phyloP scores from a whole-genome alignment of 2,113 vertebrate genomes.

The Ramphastos sulfuratus region DNA sequence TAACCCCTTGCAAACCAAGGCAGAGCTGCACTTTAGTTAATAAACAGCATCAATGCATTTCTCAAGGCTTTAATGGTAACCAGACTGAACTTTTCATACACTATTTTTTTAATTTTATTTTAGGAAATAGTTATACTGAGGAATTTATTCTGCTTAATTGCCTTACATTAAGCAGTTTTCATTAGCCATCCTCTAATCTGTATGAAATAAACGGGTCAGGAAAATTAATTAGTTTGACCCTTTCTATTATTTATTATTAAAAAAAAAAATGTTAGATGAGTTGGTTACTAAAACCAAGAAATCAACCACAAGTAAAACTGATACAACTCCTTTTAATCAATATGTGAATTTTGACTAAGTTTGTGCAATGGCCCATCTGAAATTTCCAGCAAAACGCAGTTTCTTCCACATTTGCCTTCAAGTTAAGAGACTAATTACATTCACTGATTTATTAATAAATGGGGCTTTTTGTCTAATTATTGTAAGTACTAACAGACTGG shows the following conservation, averaged over 20 bases:
- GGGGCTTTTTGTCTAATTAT: slow-evolving; percentile 87
- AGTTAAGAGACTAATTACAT: slow-evolving; percentile 83
- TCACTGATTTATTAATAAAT: slow-evolving; percentile 90
- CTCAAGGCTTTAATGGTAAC: slow-evolving; percentile 35
- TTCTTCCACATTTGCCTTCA: slow-evolving; percentile 82
- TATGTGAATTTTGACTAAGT: slow-evolving; percentile 44
- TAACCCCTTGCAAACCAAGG: slow-evolving; percentile 29
- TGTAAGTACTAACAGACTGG: slow-evolving; percentile 87
- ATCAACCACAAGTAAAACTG: background rate
- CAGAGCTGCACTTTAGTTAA: slow-evolving; percentile 56
- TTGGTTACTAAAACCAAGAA: background rate
- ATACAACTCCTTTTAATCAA: slow-evolving; percentile 18
- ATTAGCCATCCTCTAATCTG: background rate
- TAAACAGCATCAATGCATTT: slow-evolving; percentile 60
- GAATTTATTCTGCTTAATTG: slow-evolving; percentile 39
- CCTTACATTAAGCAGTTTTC: slow-evolving; percentile 20
- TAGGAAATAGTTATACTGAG: background rate
- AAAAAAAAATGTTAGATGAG: background rate
- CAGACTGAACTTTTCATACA: background rate
- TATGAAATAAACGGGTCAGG: background rate
- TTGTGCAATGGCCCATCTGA: background rate
- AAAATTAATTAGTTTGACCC: background rate
- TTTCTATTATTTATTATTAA: background rate
- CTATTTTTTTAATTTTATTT: background rate
- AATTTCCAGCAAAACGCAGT: slow-evolving; percentile 67